A percentile compares a stretch with the other conserved stretches of the same genome.
These are phyloP conservation scores for Gobio occitaniae DNA, from an alignment of 2,797 vertebrate species.

Conservation along the genomic window DNA sequence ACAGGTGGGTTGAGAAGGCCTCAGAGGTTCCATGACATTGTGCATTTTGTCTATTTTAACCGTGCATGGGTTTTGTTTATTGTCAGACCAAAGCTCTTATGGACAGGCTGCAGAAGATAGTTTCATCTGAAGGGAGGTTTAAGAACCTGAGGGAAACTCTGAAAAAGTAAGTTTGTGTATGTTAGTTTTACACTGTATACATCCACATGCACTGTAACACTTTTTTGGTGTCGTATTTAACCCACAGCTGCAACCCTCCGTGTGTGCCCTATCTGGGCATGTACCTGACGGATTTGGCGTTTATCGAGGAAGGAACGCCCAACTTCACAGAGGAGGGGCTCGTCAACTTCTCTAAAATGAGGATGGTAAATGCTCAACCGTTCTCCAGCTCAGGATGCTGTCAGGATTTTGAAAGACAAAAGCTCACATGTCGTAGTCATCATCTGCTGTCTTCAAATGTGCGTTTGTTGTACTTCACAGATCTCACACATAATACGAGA, in stretches of 20 bases:
- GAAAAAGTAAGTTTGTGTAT: constrained; percentile 86
- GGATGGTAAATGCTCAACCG: constrained; percentile 85
- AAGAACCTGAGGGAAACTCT: constrained; percentile 98
- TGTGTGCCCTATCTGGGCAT: constrained; percentile 97
- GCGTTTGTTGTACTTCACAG: constrained; percentile 68
- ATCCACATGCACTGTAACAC: background rate
- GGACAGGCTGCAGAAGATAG: constrained; percentile 96
- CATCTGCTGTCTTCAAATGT: background rate
- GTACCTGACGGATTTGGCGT: constrained; percentile 96
- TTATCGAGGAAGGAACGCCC: constrained; percentile 97
- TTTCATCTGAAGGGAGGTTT: constrained; percentile 97
- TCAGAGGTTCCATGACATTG: background rate
- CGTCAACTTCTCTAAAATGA: constrained; percentile 99
- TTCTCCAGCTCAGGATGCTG: background rate
- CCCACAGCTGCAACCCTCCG: constrained; percentile 91
- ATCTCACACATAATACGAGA: constrained; percentile 97
- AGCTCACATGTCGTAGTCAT: background rate
- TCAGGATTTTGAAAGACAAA: background rate
- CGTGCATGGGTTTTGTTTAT: constrained; percentile 40
- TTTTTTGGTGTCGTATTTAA: background rate
- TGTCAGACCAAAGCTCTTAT: constrained; percentile 92
- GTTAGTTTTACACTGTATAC: background rate
- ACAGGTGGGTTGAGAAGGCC: constrained; percentile 78
- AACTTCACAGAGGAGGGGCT: constrained; percentile 97
- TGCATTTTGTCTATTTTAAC: background rate